These are phyloP conservation scores for Steinernema khuongi DNA, from an alignment of 1,140 invertebrate genomes.

Conservation along the genomic window DNA sequence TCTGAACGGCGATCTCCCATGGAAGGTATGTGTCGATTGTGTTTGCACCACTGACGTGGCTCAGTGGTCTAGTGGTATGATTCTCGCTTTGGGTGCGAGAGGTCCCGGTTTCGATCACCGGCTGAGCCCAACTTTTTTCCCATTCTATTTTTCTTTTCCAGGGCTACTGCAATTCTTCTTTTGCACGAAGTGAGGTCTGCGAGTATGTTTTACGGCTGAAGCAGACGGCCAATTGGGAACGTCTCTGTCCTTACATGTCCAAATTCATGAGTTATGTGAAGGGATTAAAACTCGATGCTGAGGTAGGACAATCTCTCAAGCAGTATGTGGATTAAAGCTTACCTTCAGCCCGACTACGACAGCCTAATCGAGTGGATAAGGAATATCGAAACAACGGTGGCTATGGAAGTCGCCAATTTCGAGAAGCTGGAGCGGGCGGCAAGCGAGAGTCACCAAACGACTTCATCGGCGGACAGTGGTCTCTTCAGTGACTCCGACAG, in stretches of 20 bases:
- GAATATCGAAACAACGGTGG: slow-evolving; percentile 6
- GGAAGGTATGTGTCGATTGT: slow-evolving; percentile 25
- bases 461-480: neutral
- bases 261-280: slow-evolving; percentile 21
- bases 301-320: neutral
- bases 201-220: slow-evolving; percentile 18
- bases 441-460: neutral
- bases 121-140: neutral
- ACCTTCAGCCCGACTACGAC: slow-evolving; percentile 25
- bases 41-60: neutral
- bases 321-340: neutral
- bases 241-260: slow-evolving; percentile 24
- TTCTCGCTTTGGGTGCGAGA: slow-evolving; percentile 44
- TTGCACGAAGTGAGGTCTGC: slow-evolving; percentile 20
- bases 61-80: slow-evolving; percentile 42
- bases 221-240: slow-evolving; percentile 18
- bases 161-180: slow-evolving; percentile 1
- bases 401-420: neutral
- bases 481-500: slow-evolving; percentile 5
- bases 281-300: slow-evolving; percentile 11
- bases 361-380: slow-evolving; percentile 9
- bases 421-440: neutral
- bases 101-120: slow-evolving; percentile 33
- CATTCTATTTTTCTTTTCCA: no score
- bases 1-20: slow-evolving; percentile 48